These are phyloP conservation scores for Morpho helenor DNA, from an alignment of 2,888 invertebrate genomes.

Conservation along the genomic window DNA sequence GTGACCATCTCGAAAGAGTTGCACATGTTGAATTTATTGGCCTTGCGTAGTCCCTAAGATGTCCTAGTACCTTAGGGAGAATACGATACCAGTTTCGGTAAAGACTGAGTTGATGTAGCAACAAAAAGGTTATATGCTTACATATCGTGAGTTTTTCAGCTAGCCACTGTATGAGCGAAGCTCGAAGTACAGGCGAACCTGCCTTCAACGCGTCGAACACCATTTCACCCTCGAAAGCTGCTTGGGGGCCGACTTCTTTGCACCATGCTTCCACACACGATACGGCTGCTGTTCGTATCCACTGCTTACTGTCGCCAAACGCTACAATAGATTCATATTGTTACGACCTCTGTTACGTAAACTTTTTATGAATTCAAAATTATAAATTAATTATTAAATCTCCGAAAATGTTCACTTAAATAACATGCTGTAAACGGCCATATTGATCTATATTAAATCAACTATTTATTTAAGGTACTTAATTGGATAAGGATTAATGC, in stretches of 20 bases:
- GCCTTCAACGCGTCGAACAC: constrained; percentile 90
- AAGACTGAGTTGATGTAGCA: background rate
- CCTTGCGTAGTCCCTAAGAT: too few species aligned
- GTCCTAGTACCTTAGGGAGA: too few species aligned
- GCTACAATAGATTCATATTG: constrained; percentile 44
- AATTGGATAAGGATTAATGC: too few species aligned
- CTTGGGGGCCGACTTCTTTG: constrained; percentile 86
- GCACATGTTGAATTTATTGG: too few species aligned
- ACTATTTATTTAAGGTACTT: too few species aligned
- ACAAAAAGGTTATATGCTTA: constrained; percentile 32
- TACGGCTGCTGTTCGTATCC: constrained; percentile 88
- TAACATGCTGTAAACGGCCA: too few species aligned
- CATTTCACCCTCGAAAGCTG: constrained; percentile 92
- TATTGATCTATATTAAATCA: too few species aligned
- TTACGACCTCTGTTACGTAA: background rate
- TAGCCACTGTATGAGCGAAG: constrained; percentile 92
- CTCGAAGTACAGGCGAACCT: constrained; percentile 90
- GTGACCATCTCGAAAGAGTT: too few species aligned
- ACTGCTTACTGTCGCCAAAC: constrained; percentile 85
- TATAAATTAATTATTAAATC: too few species aligned
- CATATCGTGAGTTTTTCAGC: constrained; percentile 88
- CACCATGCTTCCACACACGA: constrained; percentile 93
- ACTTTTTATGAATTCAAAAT: background rate
- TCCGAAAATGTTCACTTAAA: too few species aligned
- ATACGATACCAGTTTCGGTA: too few species aligned